Evolutionary conservation across 2,797 vertebrate species (phyloP).

Genomic region (Acipenser oxyrinchus): DNA sequence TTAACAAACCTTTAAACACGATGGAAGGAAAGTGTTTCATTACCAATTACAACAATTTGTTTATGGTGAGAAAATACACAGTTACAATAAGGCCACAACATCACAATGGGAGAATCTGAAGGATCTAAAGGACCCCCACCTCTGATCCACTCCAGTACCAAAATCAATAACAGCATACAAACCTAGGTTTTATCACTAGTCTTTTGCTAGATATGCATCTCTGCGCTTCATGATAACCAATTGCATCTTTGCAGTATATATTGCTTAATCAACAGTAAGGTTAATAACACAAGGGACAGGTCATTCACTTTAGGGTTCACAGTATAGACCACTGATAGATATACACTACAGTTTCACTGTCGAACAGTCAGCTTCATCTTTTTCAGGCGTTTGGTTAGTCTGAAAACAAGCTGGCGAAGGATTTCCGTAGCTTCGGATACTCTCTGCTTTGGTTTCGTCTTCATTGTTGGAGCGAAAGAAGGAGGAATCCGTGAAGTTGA

Average conservation of each 20-base stretch:
- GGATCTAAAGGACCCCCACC: constrained; percentile 21
- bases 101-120: constrained; percentile 37
- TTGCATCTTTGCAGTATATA: constrained; percentile 30
- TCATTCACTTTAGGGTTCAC: constrained; percentile 54
- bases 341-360: constrained; percentile 43
- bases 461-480: constrained; percentile 76
- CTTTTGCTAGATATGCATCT: too few relatives aligned
- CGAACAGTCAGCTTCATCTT: constrained; percentile 19
- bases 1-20: constrained; percentile 39
- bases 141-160: constrained; percentile 13
- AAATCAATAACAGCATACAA: background rate
- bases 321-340: constrained; percentile 56
- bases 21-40: constrained; percentile 37
- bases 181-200: too few relatives aligned
- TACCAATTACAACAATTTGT: constrained; percentile 53
- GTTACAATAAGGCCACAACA: constrained; percentile 89
- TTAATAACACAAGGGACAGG: constrained; percentile 35
- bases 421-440: constrained; percentile 84
- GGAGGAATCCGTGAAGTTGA: constrained; percentile 80
- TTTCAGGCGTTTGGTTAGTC: constrained; percentile 59
- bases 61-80: constrained; percentile 49
- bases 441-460: constrained; percentile 82
- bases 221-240: background rate
- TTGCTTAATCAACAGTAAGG: constrained; percentile 54
- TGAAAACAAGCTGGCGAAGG: constrained; percentile 82